Conservation (phyloP, 2,888 invertebrate species). For the Tenodera sinensis region DNA sequence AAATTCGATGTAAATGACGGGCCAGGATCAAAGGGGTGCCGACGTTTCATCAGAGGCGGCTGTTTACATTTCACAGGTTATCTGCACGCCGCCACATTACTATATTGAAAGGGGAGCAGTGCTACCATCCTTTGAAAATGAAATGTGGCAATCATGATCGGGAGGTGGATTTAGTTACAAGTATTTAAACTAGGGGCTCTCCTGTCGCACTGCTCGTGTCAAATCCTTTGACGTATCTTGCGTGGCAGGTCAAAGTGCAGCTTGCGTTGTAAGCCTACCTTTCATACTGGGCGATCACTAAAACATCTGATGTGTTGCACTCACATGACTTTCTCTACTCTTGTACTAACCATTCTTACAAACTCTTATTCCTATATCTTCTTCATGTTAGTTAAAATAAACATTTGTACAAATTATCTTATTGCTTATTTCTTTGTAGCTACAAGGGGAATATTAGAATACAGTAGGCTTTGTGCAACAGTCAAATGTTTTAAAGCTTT, state of each 20-base stretch:
- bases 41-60: neutral
- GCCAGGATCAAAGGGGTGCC: neutral
- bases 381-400: no score
- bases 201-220: neutral
- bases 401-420: no score
- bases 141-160: constrained; percentile 4
- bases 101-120: neutral
- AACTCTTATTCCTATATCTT: no score
- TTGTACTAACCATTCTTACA: no score
- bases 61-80: neutral
- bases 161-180: neutral
- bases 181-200: neutral
- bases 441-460: no score
- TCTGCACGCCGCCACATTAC: neutral
- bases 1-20: constrained; percentile 1
- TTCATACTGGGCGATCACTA: no score
- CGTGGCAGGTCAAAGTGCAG: neutral
- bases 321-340: no score
- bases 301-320: no score
- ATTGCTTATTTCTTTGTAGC: no score
- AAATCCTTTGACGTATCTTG: neutral
- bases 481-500: no score
- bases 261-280: neutral
- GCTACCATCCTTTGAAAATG: constrained; percentile 1
- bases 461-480: no score